phyloP scores from a whole-genome alignment of 2,113 vertebrate species.

The Polyodon spathula region DNA sequence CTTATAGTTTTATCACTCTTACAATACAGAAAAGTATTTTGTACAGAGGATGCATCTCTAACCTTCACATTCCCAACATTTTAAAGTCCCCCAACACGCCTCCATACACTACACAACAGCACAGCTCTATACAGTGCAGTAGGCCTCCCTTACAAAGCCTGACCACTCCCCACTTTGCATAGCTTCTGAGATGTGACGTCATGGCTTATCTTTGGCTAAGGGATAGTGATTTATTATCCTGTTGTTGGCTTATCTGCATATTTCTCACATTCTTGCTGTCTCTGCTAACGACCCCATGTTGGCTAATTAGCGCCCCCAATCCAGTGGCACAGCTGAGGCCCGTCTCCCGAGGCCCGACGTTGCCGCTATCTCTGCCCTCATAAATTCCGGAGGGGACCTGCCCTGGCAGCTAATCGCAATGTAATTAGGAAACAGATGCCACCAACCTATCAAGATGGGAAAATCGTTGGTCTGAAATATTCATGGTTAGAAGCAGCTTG shows the following conservation, averaged over 20 bases:
- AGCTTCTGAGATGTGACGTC: background rate
- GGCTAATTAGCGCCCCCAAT: constrained; percentile 51
- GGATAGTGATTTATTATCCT: constrained; percentile 42
- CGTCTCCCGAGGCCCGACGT: constrained; percentile 23
- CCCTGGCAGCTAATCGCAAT: constrained; percentile 30
- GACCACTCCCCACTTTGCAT: background rate
- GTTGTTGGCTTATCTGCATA: constrained; percentile 45
- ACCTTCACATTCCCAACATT: too few relatives aligned
- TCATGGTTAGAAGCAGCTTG: background rate
- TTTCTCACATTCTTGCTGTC: constrained; percentile 38
- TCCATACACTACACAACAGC: too few relatives aligned
- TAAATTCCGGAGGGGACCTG: constrained; percentile 38
- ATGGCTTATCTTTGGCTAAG: constrained; percentile 15
- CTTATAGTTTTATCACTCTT: background rate
- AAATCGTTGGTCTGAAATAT: background rate
- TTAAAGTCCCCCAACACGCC: too few relatives aligned
- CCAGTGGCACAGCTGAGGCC: constrained; percentile 31
- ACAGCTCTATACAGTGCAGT: too few relatives aligned
- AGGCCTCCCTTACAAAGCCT: background rate
- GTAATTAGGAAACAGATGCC: constrained; percentile 57
- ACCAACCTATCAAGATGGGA: constrained; percentile 34
- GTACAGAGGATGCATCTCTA: too few relatives aligned
- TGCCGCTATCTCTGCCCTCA: constrained; percentile 26
- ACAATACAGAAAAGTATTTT: background rate
- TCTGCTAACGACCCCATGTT: constrained; percentile 48